phyloP scores from a whole-genome alignment of 2,888 invertebrate species.

The Thymelicus lineola region DNA sequence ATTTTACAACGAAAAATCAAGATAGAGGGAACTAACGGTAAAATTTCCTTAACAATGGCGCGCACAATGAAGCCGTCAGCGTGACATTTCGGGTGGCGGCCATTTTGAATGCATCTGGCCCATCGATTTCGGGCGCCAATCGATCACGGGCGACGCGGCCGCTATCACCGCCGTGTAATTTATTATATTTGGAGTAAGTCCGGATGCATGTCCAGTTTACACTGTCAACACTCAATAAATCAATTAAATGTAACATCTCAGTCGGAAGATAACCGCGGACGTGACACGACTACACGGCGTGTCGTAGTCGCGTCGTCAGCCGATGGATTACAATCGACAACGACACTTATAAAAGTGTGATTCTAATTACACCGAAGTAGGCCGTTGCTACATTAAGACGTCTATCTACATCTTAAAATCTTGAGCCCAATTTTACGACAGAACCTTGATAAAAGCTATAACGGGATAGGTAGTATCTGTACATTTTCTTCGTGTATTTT shows the following conservation, averaged over 20 bases:
- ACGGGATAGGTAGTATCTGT: too few species aligned
- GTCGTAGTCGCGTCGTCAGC: neutral
- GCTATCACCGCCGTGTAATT: slow-evolving; percentile 69
- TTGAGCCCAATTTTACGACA: too few species aligned
- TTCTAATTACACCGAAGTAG: neutral
- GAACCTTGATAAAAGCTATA: too few species aligned
- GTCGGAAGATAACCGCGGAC: slow-evolving; percentile 51
- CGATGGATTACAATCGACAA: too few species aligned
- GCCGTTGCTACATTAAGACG: too few species aligned
- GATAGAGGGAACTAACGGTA: slow-evolving; percentile 40
- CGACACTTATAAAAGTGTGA: neutral
- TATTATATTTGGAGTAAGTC: slow-evolving; percentile 75
- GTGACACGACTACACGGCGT: neutral
- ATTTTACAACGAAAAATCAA: slow-evolving; percentile 38
- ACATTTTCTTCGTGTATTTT: too few species aligned
- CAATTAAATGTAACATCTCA: slow-evolving; percentile 75
- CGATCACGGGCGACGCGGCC: slow-evolving; percentile 62
- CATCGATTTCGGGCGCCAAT: slow-evolving; percentile 64
- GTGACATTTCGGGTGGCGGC: slow-evolving; percentile 52
- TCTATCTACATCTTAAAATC: too few species aligned
- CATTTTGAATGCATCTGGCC: slow-evolving; percentile 64
- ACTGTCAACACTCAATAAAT: slow-evolving; percentile 80
- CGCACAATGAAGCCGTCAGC: slow-evolving; percentile 65
- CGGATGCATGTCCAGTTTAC: slow-evolving; percentile 65
- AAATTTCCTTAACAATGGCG: slow-evolving; percentile 50